Evolutionary conservation across 1,140 invertebrate species (phyloP), one percentile per base, ranked within the genome.

Genomic region (Leptestheria dahalacensis): DNA sequence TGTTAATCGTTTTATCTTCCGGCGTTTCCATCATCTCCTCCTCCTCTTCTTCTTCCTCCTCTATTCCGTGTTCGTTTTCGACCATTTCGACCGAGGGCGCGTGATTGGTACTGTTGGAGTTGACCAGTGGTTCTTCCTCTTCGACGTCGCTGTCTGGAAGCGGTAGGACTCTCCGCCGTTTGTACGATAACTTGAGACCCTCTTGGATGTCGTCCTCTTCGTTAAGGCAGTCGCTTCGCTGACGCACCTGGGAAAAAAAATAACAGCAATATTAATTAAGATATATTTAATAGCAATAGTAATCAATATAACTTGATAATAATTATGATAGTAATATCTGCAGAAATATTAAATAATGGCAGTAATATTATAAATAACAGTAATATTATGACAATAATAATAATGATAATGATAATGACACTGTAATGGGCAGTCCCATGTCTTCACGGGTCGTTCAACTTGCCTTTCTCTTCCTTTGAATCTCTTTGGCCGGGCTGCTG

Each of bases 401-500:
- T n/a, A n/a, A n/a, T n/a, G n/a, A n/a, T n/a, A n/a, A n/a, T n/a
- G n/a, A n/a, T n/a, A n/a, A n/a, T n/a, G n/a, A n/a, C n/a, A n/a
- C n/a, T n/a, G n/a, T n/a, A n/a, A n/a, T n/a, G n/a, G n/a, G n/a
- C n/a, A n/a, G n/a, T n/a, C n/a, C n/a, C n/a, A n/a, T n/a, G n/a
- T n/a, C n/a, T n/a, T n/a, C n/a, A n/a, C n/a, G n/a, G n/a, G n/a
- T n/a, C n/a, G n/a, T n/a, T n/a, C n/a, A n/a, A n/a, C n/a, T n/a
- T 9, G 15, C 33, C 33, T 41, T 41, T 41, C 53, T 24, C 26
- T 25, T 29, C 33, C 52, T 29, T 11, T 58, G 52, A n/a, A 67
- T 65, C 25, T 85, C 83, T 64, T 85, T 85, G 59, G 83, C 82
- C 15, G 83, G 82, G 66, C 83, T 85, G 62, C 86, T 86, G 53